phyloP scores from a whole-genome alignment of 2,797 vertebrate genomes.

The Diplodus sargus region DNA sequence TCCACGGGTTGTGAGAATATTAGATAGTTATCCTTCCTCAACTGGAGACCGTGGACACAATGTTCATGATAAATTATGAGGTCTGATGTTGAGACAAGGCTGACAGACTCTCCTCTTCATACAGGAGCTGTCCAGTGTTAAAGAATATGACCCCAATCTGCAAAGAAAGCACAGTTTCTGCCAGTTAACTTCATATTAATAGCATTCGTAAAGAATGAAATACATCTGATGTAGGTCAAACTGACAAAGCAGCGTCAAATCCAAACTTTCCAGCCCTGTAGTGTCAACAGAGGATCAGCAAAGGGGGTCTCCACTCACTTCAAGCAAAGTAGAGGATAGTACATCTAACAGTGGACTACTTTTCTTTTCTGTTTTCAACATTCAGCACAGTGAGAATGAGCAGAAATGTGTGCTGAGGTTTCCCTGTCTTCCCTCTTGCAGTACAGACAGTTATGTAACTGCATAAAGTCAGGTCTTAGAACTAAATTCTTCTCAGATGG shows the following conservation, averaged over 20 bases:
- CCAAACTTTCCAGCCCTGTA: neutral
- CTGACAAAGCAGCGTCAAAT: neutral
- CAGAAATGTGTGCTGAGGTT: neutral
- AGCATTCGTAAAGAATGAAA: neutral
- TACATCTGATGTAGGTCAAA: neutral
- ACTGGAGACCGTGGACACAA: slow-evolving; percentile 32
- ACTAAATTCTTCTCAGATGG: slow-evolving; percentile 10
- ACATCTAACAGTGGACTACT: neutral
- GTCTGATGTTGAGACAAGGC: slow-evolving; percentile 1
- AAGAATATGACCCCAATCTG: slow-evolving; percentile 60
- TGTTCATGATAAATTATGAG: slow-evolving; percentile 55
- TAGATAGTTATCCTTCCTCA: slow-evolving; percentile 47
- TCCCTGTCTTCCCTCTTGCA: slow-evolving; percentile 17
- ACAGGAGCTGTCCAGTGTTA: slow-evolving; percentile 26
- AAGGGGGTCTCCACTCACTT: neutral
- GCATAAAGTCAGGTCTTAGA: slow-evolving; percentile 23
- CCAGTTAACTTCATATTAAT: neutral
- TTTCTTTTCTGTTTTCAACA: neutral
- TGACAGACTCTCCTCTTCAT: slow-evolving; percentile 32
- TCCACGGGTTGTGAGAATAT: slow-evolving; percentile 24
- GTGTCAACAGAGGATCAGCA: neutral
- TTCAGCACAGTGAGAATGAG: neutral
- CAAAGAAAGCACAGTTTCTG: slow-evolving; percentile 54
- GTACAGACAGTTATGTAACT: slow-evolving; percentile 41
- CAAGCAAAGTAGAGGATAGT: neutral